Percentiles rank a stretch among this genome's conserved stretches.
Evolutionary conservation across 53 echinoderm and acorn worm genomes (phyloP).

Genomic region (Crossaster papposus): DNA sequence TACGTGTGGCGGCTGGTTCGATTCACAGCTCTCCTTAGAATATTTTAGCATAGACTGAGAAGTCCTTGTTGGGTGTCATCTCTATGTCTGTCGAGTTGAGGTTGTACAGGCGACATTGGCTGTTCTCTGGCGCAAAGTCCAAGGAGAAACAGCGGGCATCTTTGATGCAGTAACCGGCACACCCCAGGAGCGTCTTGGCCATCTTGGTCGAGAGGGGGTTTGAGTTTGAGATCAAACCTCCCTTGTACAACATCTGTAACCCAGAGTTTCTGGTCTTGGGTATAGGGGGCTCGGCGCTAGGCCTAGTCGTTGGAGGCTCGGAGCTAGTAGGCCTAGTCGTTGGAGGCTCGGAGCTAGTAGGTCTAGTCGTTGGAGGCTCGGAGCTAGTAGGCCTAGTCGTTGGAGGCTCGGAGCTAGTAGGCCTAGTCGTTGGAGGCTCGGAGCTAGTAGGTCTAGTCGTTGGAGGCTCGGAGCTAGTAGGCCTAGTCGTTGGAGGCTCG

Average conservation of each 20-base stretch:
- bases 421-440: too few species aligned
- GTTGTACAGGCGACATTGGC: background rate
- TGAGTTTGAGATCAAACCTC: background rate
- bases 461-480: too few species aligned
- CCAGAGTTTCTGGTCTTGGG: background rate
- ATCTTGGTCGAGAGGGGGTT: background rate
- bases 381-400: too few species aligned
- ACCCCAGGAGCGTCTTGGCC: background rate
- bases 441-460: too few species aligned
- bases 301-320: background rate
- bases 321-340: too few species aligned
- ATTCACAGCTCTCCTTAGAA: background rate
- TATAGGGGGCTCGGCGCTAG: background rate
- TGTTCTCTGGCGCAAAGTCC: background rate
- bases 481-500: too few species aligned
- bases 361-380: too few species aligned
- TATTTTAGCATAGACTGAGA: background rate
- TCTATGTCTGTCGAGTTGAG: slow-evolving; percentile 3
- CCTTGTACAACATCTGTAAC: background rate
- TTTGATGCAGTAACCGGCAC: background rate
- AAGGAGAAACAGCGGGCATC: background rate
- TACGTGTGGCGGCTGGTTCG: background rate
- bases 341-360: too few species aligned
- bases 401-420: too few species aligned
- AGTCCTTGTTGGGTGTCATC: background rate